These are phyloP conservation scores for Drosophila percnosoma DNA, from an alignment of 2,888 invertebrate genomes.

Conservation along the genomic window DNA sequence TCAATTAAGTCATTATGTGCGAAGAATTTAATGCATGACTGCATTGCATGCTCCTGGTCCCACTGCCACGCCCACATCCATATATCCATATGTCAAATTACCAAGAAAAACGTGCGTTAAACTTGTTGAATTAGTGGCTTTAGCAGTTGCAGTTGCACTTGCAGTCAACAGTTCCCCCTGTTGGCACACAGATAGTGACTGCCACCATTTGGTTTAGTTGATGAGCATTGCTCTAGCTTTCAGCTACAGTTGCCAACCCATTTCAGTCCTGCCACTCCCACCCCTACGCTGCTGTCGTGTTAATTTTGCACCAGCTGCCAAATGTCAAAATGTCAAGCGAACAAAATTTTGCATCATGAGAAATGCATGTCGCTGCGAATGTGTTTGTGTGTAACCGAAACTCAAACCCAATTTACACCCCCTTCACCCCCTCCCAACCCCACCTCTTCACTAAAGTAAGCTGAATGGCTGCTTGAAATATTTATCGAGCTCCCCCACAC, in stretches of 20 bases:
- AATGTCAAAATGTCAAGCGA: slow-evolving; percentile 79
- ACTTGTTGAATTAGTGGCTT: slow-evolving; percentile 70
- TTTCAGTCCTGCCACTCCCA: not conserved
- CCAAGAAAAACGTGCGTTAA: slow-evolving; percentile 60
- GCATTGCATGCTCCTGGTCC: slow-evolving; percentile 13
- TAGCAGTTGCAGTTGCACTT: slow-evolving; percentile 29
- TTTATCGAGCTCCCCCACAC: slow-evolving; percentile 59
- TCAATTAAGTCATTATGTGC: slow-evolving; percentile 60
- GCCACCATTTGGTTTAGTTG: slow-evolving; percentile 26
- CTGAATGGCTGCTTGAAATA: slow-evolving; percentile 59
- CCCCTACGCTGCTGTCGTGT: slow-evolving; percentile 51
- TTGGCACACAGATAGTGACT: not conserved
- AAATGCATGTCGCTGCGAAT: slow-evolving; percentile 63
- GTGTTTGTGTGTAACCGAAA: slow-evolving; percentile 31
- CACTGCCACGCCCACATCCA: slow-evolving; percentile 16
- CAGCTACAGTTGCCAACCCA: slow-evolving; percentile 1
- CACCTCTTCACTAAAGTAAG: not conserved
- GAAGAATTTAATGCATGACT: slow-evolving; percentile 43
- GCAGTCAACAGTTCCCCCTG: not conserved
- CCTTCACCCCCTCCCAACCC: not conserved
- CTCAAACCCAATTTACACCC: slow-evolving; percentile 26
- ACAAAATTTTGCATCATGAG: slow-evolving; percentile 77
- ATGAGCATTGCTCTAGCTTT: slow-evolving; percentile 55
- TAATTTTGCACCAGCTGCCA: slow-evolving; percentile 75
- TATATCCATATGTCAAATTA: slow-evolving; percentile 13